Conservation (phyloP, 1,140 invertebrate species). For the Musca domestica region DNA sequence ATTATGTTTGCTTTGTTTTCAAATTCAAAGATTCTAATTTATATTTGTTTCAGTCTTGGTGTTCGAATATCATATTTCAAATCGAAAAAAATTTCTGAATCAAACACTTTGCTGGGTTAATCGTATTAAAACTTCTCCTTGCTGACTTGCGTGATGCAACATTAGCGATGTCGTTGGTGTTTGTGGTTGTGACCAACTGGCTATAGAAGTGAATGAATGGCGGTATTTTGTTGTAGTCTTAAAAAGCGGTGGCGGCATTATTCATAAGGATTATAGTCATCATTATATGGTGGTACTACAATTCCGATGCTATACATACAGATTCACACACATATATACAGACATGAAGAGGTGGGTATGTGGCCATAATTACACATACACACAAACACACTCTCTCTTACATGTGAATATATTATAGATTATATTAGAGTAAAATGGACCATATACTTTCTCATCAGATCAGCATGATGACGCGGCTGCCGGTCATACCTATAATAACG, state of each 20-base stretch:
- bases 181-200: neutral
- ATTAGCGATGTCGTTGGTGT: neutral
- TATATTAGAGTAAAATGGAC: conserved; percentile 11
- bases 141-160: too few relatives aligned
- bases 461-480: neutral
- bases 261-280: conserved; percentile 21
- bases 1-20: too few relatives aligned
- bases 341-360: too few relatives aligned
- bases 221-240: neutral
- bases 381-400: neutral
- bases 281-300: neutral
- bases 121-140: too few relatives aligned
- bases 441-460: neutral
- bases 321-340: too few relatives aligned
- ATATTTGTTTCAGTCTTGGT: too few relatives aligned
- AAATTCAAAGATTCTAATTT: too few relatives aligned
- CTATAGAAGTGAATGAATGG: neutral
- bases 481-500: too few relatives aligned
- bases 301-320: too few relatives aligned
- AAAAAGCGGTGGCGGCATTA: conserved; percentile 18
- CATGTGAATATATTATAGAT: neutral
- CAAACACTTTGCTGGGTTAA: neutral
- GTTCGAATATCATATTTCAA: neutral
- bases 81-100: neutral
- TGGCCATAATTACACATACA: neutral